These are phyloP conservation scores for Chionoecetes opilio DNA, from an alignment of 1,140 invertebrate species.

Conservation along the genomic window DNA sequence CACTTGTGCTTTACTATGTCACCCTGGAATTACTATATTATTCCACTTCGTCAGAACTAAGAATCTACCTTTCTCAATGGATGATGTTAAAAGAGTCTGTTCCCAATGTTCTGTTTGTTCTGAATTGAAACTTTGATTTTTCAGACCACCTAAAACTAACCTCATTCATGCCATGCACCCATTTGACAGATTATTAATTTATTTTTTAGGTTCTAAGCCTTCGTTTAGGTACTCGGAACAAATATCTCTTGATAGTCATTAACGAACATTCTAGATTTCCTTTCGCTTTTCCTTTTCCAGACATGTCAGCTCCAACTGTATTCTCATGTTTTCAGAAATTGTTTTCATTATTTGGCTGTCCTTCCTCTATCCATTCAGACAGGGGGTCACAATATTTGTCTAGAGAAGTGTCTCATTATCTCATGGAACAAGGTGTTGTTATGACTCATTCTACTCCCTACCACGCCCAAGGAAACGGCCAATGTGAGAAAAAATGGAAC, in stretches of 20 bases:
- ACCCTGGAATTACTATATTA: neutral
- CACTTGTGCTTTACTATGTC: neutral
- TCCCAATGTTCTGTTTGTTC: neutral
- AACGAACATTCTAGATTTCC: neutral
- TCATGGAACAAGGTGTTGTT: constrained; percentile 16
- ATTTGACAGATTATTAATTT: too few species aligned
- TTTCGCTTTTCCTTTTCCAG: neutral
- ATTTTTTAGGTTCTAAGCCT: neutral
- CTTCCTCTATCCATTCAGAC: neutral
- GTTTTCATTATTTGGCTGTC: constrained; percentile 14
- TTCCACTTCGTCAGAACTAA: too few species aligned
- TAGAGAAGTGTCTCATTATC: neutral
- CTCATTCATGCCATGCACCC: too few species aligned
- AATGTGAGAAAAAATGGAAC: too few species aligned
- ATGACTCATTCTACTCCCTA: too few species aligned
- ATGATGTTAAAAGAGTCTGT: neutral
- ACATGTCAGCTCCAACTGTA: neutral
- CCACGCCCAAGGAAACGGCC: too few species aligned
- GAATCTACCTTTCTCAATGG: too few species aligned
- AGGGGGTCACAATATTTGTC: neutral
- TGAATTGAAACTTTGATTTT: neutral
- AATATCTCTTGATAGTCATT: neutral
- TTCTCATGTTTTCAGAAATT: too few species aligned
- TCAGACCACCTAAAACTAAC: neutral
- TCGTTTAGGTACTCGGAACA: neutral